These are phyloP conservation scores for Liparis tanakae DNA, from an alignment of 2,797 vertebrate species.

Conservation along the genomic window DNA sequence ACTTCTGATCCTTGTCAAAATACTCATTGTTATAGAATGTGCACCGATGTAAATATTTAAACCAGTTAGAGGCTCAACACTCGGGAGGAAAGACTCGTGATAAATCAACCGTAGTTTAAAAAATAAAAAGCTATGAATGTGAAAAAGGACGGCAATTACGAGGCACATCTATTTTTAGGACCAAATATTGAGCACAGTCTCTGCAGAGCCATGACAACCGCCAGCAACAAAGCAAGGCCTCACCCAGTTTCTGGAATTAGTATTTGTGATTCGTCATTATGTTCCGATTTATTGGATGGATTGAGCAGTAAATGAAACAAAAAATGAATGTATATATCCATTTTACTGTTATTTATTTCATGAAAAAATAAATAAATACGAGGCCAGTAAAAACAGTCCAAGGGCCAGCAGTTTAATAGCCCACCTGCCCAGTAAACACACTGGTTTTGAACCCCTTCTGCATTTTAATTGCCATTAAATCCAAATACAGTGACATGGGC, in stretches of 20 bases:
- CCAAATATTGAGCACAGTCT: not conserved
- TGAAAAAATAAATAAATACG: not conserved
- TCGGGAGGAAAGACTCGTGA: not conserved
- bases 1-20: not conserved
- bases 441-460: not conserved
- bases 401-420: constrained; percentile 20
- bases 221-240: not conserved
- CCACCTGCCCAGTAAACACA: constrained; percentile 30
- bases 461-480: constrained; percentile 33
- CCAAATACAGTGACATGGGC: not conserved
- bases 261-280: constrained; percentile 20
- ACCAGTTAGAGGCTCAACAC: not conserved
- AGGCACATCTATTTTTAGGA: not conserved
- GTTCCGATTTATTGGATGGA: constrained; percentile 2
- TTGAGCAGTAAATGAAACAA: constrained; percentile 21
- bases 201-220: not conserved
- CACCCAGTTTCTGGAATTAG: not conserved
- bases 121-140: not conserved
- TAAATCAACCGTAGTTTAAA: not conserved
- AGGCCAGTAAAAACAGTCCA: constrained; percentile 14
- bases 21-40: not conserved
- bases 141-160: not conserved
- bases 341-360: too few species aligned
- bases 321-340: constrained; percentile 6
- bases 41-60: not conserved